Evolutionary conservation across 2,888 invertebrate species (phyloP), one percentile per base, ranked within the genome.

Genomic region (Oithona nana): DNA sequence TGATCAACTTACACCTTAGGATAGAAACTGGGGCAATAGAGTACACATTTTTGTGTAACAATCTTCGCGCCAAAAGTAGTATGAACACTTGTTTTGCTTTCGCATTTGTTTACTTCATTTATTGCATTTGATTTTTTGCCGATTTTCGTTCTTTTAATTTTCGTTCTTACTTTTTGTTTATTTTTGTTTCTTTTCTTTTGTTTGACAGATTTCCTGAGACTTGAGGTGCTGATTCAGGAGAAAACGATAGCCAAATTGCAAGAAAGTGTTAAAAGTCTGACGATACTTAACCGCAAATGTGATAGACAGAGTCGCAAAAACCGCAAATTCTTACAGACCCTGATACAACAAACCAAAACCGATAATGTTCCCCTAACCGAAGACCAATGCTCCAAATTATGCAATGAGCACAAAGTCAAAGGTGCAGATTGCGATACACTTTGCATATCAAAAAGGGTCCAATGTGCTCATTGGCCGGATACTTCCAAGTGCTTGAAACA

Each of bases 321-420:
- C 28, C 20, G 26, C 24, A 16, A 28, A 22, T 59, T 59, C 50
- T 50, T 59, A 13, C 24, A 20, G 28, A 22, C 31, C 8, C 4
- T 59, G 48, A 49, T 50, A 49, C 6, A 39, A 13, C 22, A 24
- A n/a, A 28, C 24, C 28, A 48, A 49, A 28, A 29, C 49, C 13
- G 59, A 59, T 28, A 59, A 59, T 28, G 59, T 59, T 24, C 59
- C 22, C 2, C 50, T 59, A 24, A 28, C 59, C 20, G 16, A 49
- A 24, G n/a, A 16, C 13, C 24, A 24, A 16, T 59, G 59, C 28
- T 3, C 24, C 13, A 6, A 28, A 22, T 49, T 49, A 24, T 59
- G 59, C 29, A 3, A n/a, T 13, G 50, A 39, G n/a, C 49, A 59
- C 20, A 57, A 57, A 29, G 16, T 57, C 22, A 57, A 31, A 6